Evolutionary conservation across 1,140 invertebrate genomes (phyloP).

Genomic region (Drosophila parvula): DNA sequence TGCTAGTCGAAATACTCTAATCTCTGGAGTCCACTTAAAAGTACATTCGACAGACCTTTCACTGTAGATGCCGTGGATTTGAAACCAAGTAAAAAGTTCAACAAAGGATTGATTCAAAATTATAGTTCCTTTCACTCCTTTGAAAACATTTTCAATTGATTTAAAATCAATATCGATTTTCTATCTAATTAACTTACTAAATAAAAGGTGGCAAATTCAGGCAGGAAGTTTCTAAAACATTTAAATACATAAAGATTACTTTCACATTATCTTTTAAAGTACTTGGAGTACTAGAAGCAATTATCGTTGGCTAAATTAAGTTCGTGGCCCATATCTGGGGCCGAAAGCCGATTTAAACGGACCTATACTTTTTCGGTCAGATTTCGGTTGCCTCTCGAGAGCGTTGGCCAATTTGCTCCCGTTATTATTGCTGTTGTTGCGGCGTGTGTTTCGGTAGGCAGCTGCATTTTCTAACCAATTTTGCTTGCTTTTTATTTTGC

Average conservation of each 20-base stretch:
- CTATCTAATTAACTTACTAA: neutral
- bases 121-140: neutral
- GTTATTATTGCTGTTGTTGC: slow-evolving; percentile 45
- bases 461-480: slow-evolving; percentile 73
- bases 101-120: neutral
- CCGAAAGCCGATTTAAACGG: neutral
- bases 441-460: slow-evolving; percentile 43
- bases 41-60: neutral
- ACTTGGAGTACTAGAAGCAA: neutral
- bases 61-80: neutral
- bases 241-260: too few species aligned
- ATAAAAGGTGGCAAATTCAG: too few species aligned
- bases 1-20: slow-evolving; percentile 42
- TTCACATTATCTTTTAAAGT: neutral
- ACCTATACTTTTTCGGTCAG: slow-evolving; percentile 16
- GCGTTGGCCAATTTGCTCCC: slow-evolving; percentile 42
- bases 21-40: too few species aligned
- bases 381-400: slow-evolving; percentile 14
- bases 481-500: slow-evolving; percentile 67
- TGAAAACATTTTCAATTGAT: too few species aligned
- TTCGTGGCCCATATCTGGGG: neutral
- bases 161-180: neutral
- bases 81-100: neutral
- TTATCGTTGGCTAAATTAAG: neutral
- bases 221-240: too few species aligned